Conservation (phyloP, 2,113 vertebrate genomes). For the Antechinus stuartii region DNA sequence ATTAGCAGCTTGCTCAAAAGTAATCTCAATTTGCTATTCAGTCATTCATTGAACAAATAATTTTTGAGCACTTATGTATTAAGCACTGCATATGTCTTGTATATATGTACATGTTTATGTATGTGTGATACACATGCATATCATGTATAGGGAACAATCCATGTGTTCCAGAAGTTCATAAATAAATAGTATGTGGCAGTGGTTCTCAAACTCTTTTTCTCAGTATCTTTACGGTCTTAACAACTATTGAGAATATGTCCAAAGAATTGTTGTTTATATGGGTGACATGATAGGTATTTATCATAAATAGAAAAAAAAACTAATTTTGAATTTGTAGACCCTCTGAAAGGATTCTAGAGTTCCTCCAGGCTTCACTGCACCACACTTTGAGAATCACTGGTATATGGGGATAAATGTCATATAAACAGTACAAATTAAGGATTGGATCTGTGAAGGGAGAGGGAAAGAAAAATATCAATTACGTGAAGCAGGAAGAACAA, state of each 20-base stretch:
- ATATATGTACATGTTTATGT: background rate
- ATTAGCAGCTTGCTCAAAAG: slow-evolving; percentile 40
- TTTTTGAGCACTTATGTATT: slow-evolving; percentile 12
- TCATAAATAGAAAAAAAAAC: too few species aligned
- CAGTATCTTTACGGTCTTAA: too few species aligned
- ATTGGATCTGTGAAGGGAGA: background rate
- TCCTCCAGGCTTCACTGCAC: too few species aligned
- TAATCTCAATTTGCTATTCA: slow-evolving; percentile 40
- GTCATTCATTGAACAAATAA: slow-evolving; percentile 37
- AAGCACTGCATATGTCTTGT: background rate
- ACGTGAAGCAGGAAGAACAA: background rate
- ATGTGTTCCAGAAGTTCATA: background rate
- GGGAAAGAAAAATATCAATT: background rate
- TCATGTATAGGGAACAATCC: background rate
- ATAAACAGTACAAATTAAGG: background rate
- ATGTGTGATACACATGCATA: background rate
- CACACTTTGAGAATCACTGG: too few species aligned
- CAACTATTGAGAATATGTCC: too few species aligned
- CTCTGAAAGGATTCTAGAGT: too few species aligned
- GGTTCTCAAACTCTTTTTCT: too few species aligned
- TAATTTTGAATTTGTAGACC: too few species aligned
- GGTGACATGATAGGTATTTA: too few species aligned
- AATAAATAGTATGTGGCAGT: background rate
- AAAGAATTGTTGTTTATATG: too few species aligned
- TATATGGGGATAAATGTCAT: background rate